Evolutionary conservation across 2,888 invertebrate genomes (phyloP).

Genomic region (Scrobipalpa atriplicella): DNA sequence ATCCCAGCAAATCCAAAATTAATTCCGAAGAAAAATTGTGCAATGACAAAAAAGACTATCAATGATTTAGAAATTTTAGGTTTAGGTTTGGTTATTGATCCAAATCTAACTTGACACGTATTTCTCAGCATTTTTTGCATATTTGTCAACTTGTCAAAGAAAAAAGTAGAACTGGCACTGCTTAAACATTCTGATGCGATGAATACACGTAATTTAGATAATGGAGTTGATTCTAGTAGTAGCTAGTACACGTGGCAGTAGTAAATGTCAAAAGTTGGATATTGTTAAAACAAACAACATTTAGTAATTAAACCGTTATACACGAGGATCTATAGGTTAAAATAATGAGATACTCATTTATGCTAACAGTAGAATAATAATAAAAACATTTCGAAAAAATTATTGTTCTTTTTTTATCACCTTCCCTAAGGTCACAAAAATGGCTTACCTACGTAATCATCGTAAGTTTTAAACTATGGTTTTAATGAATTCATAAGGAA

Average conservation of each 20-base stretch:
- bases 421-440: too few relatives aligned
- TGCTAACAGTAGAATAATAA: too few relatives aligned
- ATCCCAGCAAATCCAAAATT: conserved; percentile 22
- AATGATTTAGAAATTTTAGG: conserved; percentile 10
- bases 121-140: neutral
- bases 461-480: too few relatives aligned
- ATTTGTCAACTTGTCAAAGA: neutral
- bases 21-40: conserved; percentile 24
- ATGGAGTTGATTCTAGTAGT: neutral
- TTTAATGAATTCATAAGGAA: too few relatives aligned
- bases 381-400: too few relatives aligned
- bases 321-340: too few relatives aligned
- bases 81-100: conserved; percentile 1
- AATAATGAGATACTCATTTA: too few relatives aligned
- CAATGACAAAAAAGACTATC: conserved; percentile 11
- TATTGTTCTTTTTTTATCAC: too few relatives aligned
- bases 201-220: neutral
- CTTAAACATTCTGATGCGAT: neutral
- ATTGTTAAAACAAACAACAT: too few relatives aligned
- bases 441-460: too few relatives aligned
- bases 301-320: too few relatives aligned
- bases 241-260: neutral
- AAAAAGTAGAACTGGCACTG: neutral
- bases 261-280: neutral
- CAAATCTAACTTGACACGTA: neutral